Percentiles rank a stretch among this genome's conserved stretches.
Evolutionary conservation across 2,113 vertebrate genomes (phyloP).

Genomic region (Alectura lathami): DNA sequence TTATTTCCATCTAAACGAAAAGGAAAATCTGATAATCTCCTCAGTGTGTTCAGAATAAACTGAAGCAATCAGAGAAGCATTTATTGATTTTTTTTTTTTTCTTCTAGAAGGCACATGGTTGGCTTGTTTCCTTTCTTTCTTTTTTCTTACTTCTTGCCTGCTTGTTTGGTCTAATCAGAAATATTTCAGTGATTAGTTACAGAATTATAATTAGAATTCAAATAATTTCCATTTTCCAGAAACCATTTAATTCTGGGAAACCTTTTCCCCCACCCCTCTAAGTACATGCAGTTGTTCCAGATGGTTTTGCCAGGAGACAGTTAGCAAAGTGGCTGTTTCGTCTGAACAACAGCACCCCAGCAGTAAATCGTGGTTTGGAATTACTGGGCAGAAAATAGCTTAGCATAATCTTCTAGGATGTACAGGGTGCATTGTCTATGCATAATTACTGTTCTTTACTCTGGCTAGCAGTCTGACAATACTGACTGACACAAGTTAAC

Average conservation of each 20-base stretch:
- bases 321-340: not conserved
- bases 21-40: not conserved
- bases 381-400: not conserved
- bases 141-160: not conserved
- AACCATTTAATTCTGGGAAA: not conserved
- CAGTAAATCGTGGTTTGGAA: not conserved
- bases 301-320: not conserved
- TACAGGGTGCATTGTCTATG: not conserved
- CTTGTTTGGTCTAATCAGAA: not conserved
- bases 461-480: not conserved
- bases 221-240: not conserved
- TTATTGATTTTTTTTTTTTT: not conserved
- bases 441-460: not conserved
- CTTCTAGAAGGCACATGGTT: not conserved
- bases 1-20: constrained; percentile 14
- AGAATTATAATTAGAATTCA: constrained; percentile 24
- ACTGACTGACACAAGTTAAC: not conserved
- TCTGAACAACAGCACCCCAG: not conserved
- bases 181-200: constrained; percentile 5
- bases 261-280: not conserved
- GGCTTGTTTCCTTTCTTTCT: not conserved
- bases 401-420: not conserved
- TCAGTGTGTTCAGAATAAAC: not conserved
- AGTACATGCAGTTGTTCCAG: not conserved
- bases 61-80: not conserved